phyloP scores from a whole-genome alignment of 2,113 vertebrate species.

The Megalops atlanticus region DNA sequence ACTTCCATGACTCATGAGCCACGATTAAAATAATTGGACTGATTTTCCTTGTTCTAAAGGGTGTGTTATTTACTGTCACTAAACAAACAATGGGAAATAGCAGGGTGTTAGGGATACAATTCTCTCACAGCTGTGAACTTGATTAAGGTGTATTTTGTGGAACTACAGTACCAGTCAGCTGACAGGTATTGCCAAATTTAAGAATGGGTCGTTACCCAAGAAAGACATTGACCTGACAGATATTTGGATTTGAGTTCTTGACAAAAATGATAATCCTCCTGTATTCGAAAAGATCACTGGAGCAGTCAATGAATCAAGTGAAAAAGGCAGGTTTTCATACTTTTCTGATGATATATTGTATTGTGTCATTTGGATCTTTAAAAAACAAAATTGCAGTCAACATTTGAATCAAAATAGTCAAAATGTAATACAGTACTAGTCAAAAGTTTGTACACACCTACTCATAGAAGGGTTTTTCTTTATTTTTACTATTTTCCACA shows the following conservation, averaged over 20 bases:
- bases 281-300: slow-evolving; percentile 49
- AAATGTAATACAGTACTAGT: no score
- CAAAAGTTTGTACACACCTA: no score
- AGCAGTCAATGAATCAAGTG: slow-evolving; percentile 55
- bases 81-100: background rate
- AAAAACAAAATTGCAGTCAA: no score
- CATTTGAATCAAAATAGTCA: no score
- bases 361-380: background rate
- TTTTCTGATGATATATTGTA: background rate
- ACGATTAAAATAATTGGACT: no score
- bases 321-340: slow-evolving; percentile 45
- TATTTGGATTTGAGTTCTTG: slow-evolving; percentile 53
- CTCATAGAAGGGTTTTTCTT: no score
- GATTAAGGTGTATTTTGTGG: no score
- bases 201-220: slow-evolving; percentile 50
- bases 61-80: background rate
- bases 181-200: slow-evolving; percentile 51
- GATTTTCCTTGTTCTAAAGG: background rate
- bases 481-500: no score
- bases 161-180: no score
- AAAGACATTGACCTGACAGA: slow-evolving; percentile 50
- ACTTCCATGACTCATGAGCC: no score
- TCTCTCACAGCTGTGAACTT: no score
- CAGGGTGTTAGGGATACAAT: slow-evolving; percentile 35
- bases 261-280: slow-evolving; percentile 65